Conservation (phyloP, 2,888 invertebrate species). For the Octodonta nipae region DNA sequence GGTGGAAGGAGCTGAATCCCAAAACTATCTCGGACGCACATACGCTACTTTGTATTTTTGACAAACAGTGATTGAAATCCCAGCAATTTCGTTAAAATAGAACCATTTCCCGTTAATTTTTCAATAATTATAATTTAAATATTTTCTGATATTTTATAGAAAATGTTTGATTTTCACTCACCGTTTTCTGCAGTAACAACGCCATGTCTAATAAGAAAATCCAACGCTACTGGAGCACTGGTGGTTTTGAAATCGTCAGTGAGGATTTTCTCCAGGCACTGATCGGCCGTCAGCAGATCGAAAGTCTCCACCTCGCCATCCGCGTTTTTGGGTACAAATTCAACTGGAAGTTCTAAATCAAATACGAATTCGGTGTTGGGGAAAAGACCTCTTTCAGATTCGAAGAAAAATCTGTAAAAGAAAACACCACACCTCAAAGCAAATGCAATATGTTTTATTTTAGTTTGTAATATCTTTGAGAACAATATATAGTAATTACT, state of each 20-base stretch:
- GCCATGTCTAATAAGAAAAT: conserved; percentile 85
- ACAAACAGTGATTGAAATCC: neutral
- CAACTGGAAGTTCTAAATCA: conserved; percentile 78
- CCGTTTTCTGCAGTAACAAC: conserved; percentile 80
- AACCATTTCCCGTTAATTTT: neutral
- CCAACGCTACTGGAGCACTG: conserved; percentile 78
- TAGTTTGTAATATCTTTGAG: neutral
- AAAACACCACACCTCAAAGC: too few species aligned
- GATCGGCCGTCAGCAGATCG: conserved; percentile 69
- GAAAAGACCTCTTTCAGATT: conserved; percentile 83
- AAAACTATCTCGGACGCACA: too few species aligned
- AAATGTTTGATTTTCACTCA: conserved; percentile 32
- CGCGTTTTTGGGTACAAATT: conserved; percentile 81
- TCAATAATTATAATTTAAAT: neutral
- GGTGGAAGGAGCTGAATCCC: too few species aligned
- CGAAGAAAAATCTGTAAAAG: conserved; percentile 66
- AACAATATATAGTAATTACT: conserved; percentile 24
- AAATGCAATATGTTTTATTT: too few species aligned
- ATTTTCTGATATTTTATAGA: conserved; percentile 1
- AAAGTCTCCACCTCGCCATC: conserved; percentile 92
- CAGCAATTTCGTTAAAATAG: neutral
- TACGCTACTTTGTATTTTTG: too few species aligned
- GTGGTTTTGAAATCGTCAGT: conserved; percentile 85
- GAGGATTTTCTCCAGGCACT: conserved; percentile 69
- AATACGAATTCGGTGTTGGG: conserved; percentile 91